Evolutionary conservation across 2,888 invertebrate species (phyloP), one percentile per base, ranked within the genome.

Genomic region (Coleophora flavipennella): DNA sequence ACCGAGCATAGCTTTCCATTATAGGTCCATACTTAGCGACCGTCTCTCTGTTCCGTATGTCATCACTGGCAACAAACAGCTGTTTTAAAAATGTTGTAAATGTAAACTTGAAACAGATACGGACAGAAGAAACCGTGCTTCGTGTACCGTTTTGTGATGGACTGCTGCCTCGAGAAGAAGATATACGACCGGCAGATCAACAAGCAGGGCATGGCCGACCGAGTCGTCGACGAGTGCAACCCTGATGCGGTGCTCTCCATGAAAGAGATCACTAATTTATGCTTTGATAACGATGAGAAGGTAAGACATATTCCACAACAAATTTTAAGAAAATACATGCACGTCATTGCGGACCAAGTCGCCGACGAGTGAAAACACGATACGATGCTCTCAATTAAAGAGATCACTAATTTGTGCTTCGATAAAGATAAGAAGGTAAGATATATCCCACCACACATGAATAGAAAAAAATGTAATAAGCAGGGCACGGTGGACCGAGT

Each of bases 321-420:
- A n/a, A n/a, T n/a, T n/a, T n/a, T n/a, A n/a, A n/a, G n/a, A n/a
- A n/a, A n/a, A n/a, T n/a, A 95, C 69, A 99, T 99, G 65, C 97
- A 98, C 76, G 98, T 98, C 42, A 97, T 99, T 94, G 94, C 98
- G 0, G 97, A 99, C 75, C 88, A 99, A 11, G 97, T 99, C 3
- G 97, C 99, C 0, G 99, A 99, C 78, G 99, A 99, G 68, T 93
- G 97, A 62, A 97, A 98, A 73, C 97, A 98, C 0, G 97, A 99
- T 65, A 96, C 97, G 1, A 95, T 95, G 67, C 84, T 96, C 26
- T 94, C 94, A 1, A 89, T 95, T 76, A 95, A 94, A 73, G 95
- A 95, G 61, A 92, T 95, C 27, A 94, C 94, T 10, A 95, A 94
- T 46, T 81, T 98, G 14, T 93, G 97, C 57, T 94, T 94, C 79